phyloP scores from a whole-genome alignment of 2,888 invertebrate species.

The Ditylenchus weischeri region DNA sequence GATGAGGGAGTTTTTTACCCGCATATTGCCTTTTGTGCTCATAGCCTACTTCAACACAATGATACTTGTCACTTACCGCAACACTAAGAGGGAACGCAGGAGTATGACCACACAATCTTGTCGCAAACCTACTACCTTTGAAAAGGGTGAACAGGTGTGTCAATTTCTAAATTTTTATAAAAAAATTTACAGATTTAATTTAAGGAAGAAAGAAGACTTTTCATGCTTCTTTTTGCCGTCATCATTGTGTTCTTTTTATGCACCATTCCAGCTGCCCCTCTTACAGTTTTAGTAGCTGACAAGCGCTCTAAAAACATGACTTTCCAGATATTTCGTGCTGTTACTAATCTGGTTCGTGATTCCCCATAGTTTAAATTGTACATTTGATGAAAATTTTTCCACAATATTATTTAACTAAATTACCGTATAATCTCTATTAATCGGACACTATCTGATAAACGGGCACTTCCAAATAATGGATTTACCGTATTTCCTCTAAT shows the following conservation, averaged over 20 bases:
- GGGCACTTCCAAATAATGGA: too few species aligned
- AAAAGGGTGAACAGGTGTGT: constrained; percentile 40
- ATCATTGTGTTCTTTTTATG: constrained; percentile 63
- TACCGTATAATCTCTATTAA: too few species aligned
- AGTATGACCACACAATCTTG: constrained; percentile 39
- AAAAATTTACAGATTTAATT: constrained; percentile 24
- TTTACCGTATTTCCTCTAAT: too few species aligned
- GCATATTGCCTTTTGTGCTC: constrained; percentile 62
- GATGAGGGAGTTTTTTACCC: constrained; percentile 56
- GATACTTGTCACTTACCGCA: constrained; percentile 62
- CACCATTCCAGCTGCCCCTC: constrained; percentile 61
- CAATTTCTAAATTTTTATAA: constrained; percentile 12
- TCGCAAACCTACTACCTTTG: constrained; percentile 25
- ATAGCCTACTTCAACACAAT: constrained; percentile 62
- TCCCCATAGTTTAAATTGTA: background rate
- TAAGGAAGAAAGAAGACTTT: constrained; percentile 62
- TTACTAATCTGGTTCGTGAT: constrained; percentile 57
- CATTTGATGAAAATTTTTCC: too few species aligned
- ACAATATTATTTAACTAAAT: too few species aligned
- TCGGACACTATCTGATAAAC: too few species aligned
- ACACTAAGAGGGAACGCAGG: constrained; percentile 60
- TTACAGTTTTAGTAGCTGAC: constrained; percentile 61
- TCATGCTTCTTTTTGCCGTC: constrained; percentile 62
- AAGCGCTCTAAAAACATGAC: constrained; percentile 47
- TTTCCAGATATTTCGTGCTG: constrained; percentile 61